A percentile compares a stretch with the other conserved stretches of the same genome.
Conservation (phyloP, 2,797 vertebrate genomes). For the Leptatherina wallacei region DNA sequence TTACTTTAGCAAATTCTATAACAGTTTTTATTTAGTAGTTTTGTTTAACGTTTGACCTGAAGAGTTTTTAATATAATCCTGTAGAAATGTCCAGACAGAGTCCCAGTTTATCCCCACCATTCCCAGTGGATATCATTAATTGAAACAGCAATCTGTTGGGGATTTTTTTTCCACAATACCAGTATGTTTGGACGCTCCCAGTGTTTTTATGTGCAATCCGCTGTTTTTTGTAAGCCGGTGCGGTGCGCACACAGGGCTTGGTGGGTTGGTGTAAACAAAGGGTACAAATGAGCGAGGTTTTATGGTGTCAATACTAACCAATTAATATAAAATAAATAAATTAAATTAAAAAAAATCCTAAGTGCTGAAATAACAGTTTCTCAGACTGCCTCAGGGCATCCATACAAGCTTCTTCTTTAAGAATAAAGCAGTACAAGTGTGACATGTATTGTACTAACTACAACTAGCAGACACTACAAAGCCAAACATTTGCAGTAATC, state of each 20-base stretch:
- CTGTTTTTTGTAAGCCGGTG: slow-evolving; percentile 36
- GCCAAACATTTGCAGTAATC: not conserved
- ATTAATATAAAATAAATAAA: slow-evolving; percentile 11
- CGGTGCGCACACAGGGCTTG: slow-evolving; percentile 13
- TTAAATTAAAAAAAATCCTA: not conserved
- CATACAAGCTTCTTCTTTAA: too few species aligned
- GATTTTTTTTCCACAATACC: slow-evolving; percentile 3
- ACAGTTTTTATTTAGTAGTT: not conserved
- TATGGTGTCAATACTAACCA: not conserved
- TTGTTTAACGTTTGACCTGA: not conserved
- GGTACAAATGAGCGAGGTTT: slow-evolving; percentile 7
- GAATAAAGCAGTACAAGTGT: not conserved
- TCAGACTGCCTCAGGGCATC: not conserved
- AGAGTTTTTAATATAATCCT: not conserved
- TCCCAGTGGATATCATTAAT: slow-evolving; percentile 17
- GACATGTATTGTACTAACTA: not conserved
- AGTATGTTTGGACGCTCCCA: not conserved
- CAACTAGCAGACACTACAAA: not conserved
- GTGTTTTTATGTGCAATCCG: slow-evolving; percentile 38
- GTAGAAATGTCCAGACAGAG: slow-evolving; percentile 24
- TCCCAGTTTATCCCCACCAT: slow-evolving; percentile 10
- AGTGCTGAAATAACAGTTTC: not conserved
- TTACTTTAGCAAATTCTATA: not conserved
- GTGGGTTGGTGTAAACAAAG: slow-evolving; percentile 23
- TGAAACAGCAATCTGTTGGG: slow-evolving; percentile 15